A percentile compares a stretch with the other conserved stretches of the same genome.
phyloP scores from a whole-genome alignment of 1,140 invertebrate genomes.

The Heterodera carotae region DNA sequence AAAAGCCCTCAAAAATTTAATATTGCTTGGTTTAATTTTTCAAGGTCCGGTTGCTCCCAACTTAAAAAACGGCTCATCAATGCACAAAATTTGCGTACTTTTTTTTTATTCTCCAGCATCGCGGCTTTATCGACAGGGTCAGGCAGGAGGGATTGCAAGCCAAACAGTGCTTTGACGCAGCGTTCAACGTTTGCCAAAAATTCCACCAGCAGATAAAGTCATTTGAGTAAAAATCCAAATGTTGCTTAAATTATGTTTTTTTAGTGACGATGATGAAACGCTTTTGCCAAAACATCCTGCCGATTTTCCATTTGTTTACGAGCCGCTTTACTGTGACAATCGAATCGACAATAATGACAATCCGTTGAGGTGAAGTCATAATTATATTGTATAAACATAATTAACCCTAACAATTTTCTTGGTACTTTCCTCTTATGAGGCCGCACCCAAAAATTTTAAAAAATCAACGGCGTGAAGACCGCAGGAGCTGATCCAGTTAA shows the following conservation, averaged over 20 bases:
- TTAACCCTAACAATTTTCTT: too few species aligned
- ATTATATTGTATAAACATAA: too few species aligned
- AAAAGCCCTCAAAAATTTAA: too few species aligned
- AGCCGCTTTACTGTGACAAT: conserved; percentile 26
- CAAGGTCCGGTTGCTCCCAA: too few species aligned
- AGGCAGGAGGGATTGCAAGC: conserved; percentile 17
- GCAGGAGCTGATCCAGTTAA: too few species aligned
- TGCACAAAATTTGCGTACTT: not conserved
- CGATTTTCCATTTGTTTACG: conserved; percentile 26
- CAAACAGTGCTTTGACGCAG: conserved; percentile 19
- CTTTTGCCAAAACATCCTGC: conserved; percentile 4
- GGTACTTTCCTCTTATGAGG: too few species aligned
- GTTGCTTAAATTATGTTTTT: not conserved
- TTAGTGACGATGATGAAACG: conserved; percentile 15
- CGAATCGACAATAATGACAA: conserved; percentile 22
- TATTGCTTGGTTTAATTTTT: too few species aligned
- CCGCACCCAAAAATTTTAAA: too few species aligned
- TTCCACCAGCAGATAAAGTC: conserved; percentile 13
- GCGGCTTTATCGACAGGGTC: conserved; percentile 15
- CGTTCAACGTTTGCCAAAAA: not conserved
- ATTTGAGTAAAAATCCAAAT: not conserved
- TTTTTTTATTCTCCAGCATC: conserved; percentile 3
- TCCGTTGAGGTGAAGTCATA: conserved; percentile 32
- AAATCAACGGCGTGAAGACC: too few species aligned
- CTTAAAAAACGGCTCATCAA: too few species aligned